Evolutionary conservation across 2,113 vertebrate genomes (phyloP).

Genomic region (Mionectes macconnelli): DNA sequence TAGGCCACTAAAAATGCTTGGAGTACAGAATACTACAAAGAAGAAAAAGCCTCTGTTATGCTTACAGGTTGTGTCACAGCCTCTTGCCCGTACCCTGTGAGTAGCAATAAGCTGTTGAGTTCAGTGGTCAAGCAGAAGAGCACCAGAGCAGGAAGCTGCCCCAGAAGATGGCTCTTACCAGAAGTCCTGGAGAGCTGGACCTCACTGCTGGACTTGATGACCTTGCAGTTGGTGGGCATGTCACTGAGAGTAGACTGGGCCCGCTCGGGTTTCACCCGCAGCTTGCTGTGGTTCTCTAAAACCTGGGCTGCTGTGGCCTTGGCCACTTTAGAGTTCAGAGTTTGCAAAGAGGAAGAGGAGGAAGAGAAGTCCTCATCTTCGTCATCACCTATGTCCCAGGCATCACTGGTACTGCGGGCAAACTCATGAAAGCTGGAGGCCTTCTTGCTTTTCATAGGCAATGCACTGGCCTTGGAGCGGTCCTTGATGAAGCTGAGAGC

Average conservation of each 20-base stretch:
- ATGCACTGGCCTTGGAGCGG: neutral
- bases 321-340: slow-evolving; percentile 26
- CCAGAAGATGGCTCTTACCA: slow-evolving; percentile 71
- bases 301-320: neutral
- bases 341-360: neutral
- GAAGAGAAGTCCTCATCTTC: slow-evolving; percentile 1
- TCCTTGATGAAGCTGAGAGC: neutral
- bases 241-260: neutral
- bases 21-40: neutral
- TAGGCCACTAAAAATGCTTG: neutral
- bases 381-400: neutral
- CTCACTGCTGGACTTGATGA: slow-evolving; percentile 24
- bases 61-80: rapidly evolving
- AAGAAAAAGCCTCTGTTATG: neutral
- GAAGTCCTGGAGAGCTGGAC: slow-evolving; percentile 65
- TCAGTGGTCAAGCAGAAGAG: neutral
- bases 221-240: slow-evolving; percentile 27
- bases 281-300: slow-evolving; percentile 23
- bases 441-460: slow-evolving; percentile 17
- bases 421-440: slow-evolving; percentile 36
- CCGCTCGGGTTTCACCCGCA: neutral
- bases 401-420: slow-evolving; percentile 16
- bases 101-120: neutral
- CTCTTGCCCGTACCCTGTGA: rapidly evolving
- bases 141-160: neutral